Evolutionary conservation across 2,797 vertebrate genomes (phyloP).

Genomic region (Lepidocolaptes lacrymiger): DNA sequence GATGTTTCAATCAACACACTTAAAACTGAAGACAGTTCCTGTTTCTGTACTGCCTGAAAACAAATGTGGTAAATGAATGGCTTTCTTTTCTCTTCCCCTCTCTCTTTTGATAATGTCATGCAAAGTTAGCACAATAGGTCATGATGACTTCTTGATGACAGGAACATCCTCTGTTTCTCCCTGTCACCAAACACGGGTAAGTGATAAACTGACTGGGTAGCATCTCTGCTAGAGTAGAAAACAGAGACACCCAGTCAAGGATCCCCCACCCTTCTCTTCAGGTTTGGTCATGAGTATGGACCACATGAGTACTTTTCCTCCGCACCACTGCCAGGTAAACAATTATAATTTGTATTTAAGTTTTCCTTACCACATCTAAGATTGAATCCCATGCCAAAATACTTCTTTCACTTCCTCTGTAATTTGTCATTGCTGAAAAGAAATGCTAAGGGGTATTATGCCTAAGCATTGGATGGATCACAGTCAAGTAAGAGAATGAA

Average conservation of each 20-base stretch:
- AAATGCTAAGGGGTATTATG: neutral
- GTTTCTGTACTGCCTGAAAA: constrained; percentile 27
- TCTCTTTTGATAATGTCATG: constrained; percentile 31
- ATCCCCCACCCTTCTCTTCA: neutral
- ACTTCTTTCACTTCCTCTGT: neutral
- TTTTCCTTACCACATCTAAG: neutral
- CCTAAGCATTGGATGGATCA: neutral
- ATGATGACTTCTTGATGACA: neutral
- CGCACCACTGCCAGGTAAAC: neutral
- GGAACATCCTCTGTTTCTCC: constrained; percentile 20
- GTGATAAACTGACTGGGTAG: neutral
- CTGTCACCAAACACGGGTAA: neutral
- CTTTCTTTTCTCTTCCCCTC: neutral
- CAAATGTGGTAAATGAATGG: constrained; percentile 24
- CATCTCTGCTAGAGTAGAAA: neutral
- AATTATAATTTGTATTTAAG: neutral
- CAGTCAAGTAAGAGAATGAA: neutral
- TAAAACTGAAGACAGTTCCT: constrained; percentile 22
- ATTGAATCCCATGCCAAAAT: neutral
- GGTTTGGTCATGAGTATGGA: neutral
- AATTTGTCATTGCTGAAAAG: neutral
- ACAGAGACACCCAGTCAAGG: neutral
- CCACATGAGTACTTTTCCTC: neutral
- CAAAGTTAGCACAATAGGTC: neutral
- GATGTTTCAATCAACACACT: neutral